These are phyloP conservation scores for Polydrusus pterygomalis DNA, from an alignment of 2,888 invertebrate species.

Conservation along the genomic window DNA sequence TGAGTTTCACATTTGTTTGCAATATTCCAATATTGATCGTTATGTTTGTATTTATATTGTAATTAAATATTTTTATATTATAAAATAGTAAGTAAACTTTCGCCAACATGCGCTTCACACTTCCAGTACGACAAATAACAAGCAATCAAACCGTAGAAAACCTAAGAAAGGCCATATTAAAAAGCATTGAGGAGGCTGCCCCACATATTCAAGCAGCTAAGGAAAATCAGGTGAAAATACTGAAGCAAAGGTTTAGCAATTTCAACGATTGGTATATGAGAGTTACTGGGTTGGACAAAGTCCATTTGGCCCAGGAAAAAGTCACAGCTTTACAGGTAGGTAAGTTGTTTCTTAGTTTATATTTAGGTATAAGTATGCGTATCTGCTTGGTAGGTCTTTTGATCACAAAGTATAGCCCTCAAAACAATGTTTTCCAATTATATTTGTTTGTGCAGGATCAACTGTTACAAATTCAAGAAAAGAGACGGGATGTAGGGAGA, in stretches of 20 bases:
- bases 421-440: not conserved
- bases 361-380: too few relatives aligned
- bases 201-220: slow-evolving; percentile 60
- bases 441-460: slow-evolving; percentile 73
- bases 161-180: slow-evolving; percentile 59
- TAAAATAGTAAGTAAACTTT: not conserved
- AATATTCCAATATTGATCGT: not conserved
- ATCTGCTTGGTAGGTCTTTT: too few relatives aligned
- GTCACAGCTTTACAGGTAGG: slow-evolving; percentile 81
- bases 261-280: slow-evolving; percentile 80
- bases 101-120: slow-evolving; percentile 53
- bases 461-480: slow-evolving; percentile 80
- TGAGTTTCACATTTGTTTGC: too few relatives aligned
- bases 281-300: slow-evolving; percentile 85
- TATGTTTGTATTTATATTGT: too few relatives aligned
- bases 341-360: slow-evolving; percentile 9
- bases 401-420: too few relatives aligned
- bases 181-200: slow-evolving; percentile 60
- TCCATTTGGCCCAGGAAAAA: slow-evolving; percentile 82
- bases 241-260: slow-evolving; percentile 72
- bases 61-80: too few relatives aligned
- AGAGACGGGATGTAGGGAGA: slow-evolving; percentile 77
- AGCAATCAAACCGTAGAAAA: slow-evolving; percentile 56
- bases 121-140: slow-evolving; percentile 44
- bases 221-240: slow-evolving; percentile 62